Base-by-base conservation (phyloP, 2,888 invertebrate species). In the Ramazzottius varieornatus region DNA sequence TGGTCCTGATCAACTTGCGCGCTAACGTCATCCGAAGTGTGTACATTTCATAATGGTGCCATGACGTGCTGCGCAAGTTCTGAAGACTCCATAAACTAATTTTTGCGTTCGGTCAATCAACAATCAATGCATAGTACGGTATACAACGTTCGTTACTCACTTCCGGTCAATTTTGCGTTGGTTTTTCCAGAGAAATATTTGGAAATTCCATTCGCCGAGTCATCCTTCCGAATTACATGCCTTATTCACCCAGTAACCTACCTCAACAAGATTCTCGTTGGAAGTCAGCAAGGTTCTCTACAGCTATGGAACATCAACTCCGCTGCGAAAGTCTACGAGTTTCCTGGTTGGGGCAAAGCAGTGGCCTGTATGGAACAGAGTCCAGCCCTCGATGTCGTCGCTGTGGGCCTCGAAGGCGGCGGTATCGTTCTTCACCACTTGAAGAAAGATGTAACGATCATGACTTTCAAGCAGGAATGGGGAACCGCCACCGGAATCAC, bases 201-300 rank as follows among this genome's bases (percentile, higher is more conserved):
- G 66, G 72, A 73, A 65, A 66, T 78, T 67, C 68, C 70, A 32
- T 78, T 80, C 70, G 71, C 82, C 66, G 79, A 80, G 20, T 76
- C 80, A 0, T 77, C 78, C n/a, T 94, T 94, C 73, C 79, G 82
- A 71, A 83, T 94, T 33, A 84, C 86, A 0, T 80, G 87, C 0
- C 69, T 93, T n/a, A 79, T 86, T 66, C 98, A 98, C 79, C 98
- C 96, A 0, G 84, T 83, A 32, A 90, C 94, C 0, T 98, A 96
- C 74, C 76, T 92, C 24, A 96, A 98, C 74, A 98, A 98, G 73
- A 82, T 96, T 67, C 74, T 94, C 33, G 77, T 94, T 46, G 93
- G 87, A 1, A 89, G 89, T 70, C 80, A 83, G 66, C 86, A 90
- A 73, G 93, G 93, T 0, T 75, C 80, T 54, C 72, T 94, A 69